These are phyloP conservation scores for Porites divaricata DNA, from an alignment of 92 coral and sea anemone species.

Conservation along the genomic window DNA sequence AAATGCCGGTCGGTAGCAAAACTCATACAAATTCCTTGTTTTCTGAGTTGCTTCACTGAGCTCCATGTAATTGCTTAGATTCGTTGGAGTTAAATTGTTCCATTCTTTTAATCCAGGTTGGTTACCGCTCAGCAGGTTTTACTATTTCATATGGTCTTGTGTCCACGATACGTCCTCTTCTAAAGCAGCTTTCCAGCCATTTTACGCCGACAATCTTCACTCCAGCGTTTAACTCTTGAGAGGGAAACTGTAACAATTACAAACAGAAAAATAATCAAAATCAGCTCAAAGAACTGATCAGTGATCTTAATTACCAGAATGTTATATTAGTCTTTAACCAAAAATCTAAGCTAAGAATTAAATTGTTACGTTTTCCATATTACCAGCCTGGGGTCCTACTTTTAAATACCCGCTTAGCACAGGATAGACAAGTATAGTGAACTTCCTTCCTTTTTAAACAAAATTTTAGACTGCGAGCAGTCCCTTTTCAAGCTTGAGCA, in stretches of 20 bases:
- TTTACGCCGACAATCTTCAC: slow-evolving; percentile 52
- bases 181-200: slow-evolving; percentile 81
- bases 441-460: too few relatives aligned
- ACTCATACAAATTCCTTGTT: too few relatives aligned
- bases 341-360: too few relatives aligned
- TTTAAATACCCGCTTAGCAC: too few relatives aligned
- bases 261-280: not conserved
- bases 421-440: too few relatives aligned
- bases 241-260: slow-evolving; percentile 4
- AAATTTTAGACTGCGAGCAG: too few relatives aligned
- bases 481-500: too few relatives aligned
- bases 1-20: too few relatives aligned
- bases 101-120: not conserved
- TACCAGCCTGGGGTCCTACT: too few relatives aligned
- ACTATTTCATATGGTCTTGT: slow-evolving; percentile 38
- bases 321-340: too few relatives aligned
- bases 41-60: not conserved
- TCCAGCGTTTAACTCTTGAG: slow-evolving; percentile 18
- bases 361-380: too few relatives aligned
- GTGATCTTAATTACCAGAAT: not conserved
- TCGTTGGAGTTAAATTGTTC: not conserved
- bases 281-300: not conserved
- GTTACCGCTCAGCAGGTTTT: not conserved
- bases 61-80: too few relatives aligned
- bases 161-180: slow-evolving; percentile 52